A percentile compares a stretch with the other conserved stretches of the same genome.
phyloP scores from a whole-genome alignment of 2,113 vertebrate genomes.

The Elachura formosa region DNA sequence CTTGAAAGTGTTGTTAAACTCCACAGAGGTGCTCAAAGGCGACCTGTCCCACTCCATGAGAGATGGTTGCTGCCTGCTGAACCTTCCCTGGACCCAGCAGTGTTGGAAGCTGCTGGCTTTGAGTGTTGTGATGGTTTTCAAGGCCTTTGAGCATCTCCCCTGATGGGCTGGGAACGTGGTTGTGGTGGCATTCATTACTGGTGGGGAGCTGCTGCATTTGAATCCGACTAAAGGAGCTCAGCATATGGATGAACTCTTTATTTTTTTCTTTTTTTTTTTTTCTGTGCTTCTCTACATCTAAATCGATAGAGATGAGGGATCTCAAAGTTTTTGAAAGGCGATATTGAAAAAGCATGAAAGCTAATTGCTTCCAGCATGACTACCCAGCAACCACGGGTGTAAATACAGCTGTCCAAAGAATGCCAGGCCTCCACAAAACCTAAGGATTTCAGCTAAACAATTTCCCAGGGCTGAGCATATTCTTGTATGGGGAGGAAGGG shows the following conservation, averaged over 20 bases:
- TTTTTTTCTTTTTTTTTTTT: not conserved
- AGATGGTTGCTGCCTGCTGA: not conserved
- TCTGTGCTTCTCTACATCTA: not conserved
- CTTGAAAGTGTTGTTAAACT: not conserved
- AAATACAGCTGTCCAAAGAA: slow-evolving; percentile 52
- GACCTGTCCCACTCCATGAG: not conserved
- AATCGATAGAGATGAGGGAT: slow-evolving; percentile 12
- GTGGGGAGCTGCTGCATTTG: not conserved
- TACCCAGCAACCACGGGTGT: slow-evolving; percentile 5
- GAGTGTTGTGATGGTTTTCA: not conserved
- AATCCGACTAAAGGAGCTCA: not conserved
- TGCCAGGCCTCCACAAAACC: not conserved
- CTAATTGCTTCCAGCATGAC: slow-evolving; percentile 53
- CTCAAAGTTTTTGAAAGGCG: slow-evolving; percentile 38
- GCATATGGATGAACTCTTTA: not conserved
- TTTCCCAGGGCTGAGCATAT: slow-evolving; percentile 17
- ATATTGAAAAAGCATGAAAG: slow-evolving; percentile 41
- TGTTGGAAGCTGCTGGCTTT: not conserved
- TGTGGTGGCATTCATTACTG: not conserved
- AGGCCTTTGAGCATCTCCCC: not conserved
- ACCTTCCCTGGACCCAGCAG: not conserved
- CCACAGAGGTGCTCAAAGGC: not conserved
- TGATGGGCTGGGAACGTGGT: not conserved
- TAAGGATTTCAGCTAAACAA: slow-evolving; percentile 12
- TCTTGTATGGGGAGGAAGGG: not conserved